Conservation (phyloP, 2,888 invertebrate genomes). For the Mesorhabditis sp. region DNA sequence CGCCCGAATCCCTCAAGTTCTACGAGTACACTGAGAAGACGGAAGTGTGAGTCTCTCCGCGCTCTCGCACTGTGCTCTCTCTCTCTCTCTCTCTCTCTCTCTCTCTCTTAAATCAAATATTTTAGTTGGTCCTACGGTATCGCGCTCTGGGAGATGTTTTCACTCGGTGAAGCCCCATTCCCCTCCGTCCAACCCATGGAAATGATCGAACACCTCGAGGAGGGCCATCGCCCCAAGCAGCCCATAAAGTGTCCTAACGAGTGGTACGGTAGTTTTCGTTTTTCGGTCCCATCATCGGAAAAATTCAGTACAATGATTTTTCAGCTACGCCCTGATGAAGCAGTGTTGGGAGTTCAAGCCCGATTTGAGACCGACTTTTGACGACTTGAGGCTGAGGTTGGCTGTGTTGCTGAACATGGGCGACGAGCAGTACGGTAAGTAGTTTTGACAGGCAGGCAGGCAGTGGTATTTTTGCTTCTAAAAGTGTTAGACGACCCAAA, state of each 20-base stretch:
- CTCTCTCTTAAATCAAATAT: not conserved
- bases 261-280: constrained; percentile 21
- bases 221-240: constrained; percentile 32
- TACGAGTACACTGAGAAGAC: constrained; percentile 42
- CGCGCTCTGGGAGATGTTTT: constrained; percentile 43
- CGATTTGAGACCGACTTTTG: constrained; percentile 31
- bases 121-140: constrained; percentile 45
- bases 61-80: not conserved
- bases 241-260: constrained; percentile 41
- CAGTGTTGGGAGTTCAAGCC: constrained; percentile 28
- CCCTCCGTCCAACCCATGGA: constrained; percentile 41
- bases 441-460: not conserved
- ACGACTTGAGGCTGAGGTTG: constrained; percentile 16
- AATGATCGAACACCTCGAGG: constrained; percentile 35
- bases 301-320: constrained; percentile 3
- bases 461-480: no score
- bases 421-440: constrained; percentile 35
- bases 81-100: not conserved
- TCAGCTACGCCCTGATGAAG: constrained; percentile 35
- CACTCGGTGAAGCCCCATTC: constrained; percentile 41
- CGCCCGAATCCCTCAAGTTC: constrained; percentile 41
- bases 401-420: constrained; percentile 30
- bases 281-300: not conserved
- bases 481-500: no score
- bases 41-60: constrained; percentile 31